phyloP scores from a whole-genome alignment of 2,113 vertebrate species.

The Amblyornis subalaris region DNA sequence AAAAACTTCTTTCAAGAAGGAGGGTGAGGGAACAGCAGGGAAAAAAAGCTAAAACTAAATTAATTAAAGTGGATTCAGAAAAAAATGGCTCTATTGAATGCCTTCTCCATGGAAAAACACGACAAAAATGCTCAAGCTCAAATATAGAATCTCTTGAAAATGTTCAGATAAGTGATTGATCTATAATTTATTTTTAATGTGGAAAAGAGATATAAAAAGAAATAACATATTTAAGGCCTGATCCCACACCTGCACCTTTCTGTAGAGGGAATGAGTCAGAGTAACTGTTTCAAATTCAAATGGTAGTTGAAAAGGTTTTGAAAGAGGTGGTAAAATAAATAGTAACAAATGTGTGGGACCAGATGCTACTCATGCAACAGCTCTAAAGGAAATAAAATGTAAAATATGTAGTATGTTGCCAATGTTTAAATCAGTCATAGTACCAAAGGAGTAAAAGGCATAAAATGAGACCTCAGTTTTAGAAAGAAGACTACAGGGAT shows the following conservation, averaged over 20 bases:
- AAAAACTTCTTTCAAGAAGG: neutral
- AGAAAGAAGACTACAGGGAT: neutral
- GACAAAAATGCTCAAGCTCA: neutral
- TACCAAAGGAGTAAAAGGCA: neutral
- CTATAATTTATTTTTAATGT: constrained; percentile 29
- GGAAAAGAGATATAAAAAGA: constrained; percentile 42
- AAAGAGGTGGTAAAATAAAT: constrained; percentile 52
- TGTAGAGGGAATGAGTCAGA: constrained; percentile 19
- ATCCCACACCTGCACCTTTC: constrained; percentile 30
- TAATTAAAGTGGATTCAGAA: neutral
- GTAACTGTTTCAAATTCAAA: constrained; percentile 34
- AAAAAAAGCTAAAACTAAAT: neutral
- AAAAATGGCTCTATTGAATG: neutral
- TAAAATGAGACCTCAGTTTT: neutral
- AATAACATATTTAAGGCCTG: neutral
- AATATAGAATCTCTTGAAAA: constrained; percentile 5
- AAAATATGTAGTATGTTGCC: neutral
- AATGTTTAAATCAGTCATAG: neutral
- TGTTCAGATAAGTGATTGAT: neutral
- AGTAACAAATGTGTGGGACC: constrained; percentile 32
- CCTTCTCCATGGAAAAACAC: neutral
- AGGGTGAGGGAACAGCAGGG: neutral
- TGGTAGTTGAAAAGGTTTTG: constrained; percentile 15
- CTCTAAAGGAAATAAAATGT: neutral
- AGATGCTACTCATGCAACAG: constrained; percentile 25